A percentile compares a stretch with the other conserved stretches of the same genome.
phyloP scores from a whole-genome alignment of 2,797 vertebrate genomes.

The Muscicapa striata region DNA sequence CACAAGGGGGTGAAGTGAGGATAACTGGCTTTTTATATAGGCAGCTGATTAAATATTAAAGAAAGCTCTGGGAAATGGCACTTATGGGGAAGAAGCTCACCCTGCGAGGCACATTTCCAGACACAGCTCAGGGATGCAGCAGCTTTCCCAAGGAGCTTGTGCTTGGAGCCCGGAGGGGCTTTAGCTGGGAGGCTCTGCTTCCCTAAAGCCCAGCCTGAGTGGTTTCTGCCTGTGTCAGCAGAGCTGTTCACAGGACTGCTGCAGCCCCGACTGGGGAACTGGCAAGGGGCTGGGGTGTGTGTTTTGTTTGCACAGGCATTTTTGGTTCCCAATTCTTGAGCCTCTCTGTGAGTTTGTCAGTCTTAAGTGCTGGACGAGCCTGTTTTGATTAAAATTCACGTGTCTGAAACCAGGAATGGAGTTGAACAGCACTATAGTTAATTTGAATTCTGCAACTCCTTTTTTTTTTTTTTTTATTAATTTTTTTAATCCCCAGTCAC shows the following conservation, averaged over 20 bases:
- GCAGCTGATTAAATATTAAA: slow-evolving; percentile 22
- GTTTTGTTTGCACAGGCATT: background rate
- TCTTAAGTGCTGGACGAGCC: background rate
- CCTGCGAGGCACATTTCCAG: background rate
- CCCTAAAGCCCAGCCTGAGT: fast-evolving
- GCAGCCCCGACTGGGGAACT: background rate
- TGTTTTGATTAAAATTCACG: background rate
- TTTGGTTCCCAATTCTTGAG: background rate
- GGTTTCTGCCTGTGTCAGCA: background rate
- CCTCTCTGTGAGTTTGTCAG: background rate
- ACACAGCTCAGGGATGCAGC: background rate
- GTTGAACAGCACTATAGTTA: background rate
- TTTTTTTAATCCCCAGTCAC: background rate
- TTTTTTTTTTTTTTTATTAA: no score
- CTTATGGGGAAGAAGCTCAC: background rate
- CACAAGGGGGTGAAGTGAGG: slow-evolving; percentile 22
- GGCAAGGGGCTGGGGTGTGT: background rate
- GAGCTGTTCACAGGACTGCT: background rate
- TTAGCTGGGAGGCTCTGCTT: background rate
- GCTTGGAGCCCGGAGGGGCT: background rate
- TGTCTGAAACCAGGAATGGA: background rate
- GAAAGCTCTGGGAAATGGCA: background rate
- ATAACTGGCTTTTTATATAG: slow-evolving; percentile 1
- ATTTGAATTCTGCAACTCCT: background rate
- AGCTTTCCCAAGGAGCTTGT: background rate